Base-by-base conservation (phyloP, 2,113 vertebrate genomes). In the Lonchura striata region DNA sequence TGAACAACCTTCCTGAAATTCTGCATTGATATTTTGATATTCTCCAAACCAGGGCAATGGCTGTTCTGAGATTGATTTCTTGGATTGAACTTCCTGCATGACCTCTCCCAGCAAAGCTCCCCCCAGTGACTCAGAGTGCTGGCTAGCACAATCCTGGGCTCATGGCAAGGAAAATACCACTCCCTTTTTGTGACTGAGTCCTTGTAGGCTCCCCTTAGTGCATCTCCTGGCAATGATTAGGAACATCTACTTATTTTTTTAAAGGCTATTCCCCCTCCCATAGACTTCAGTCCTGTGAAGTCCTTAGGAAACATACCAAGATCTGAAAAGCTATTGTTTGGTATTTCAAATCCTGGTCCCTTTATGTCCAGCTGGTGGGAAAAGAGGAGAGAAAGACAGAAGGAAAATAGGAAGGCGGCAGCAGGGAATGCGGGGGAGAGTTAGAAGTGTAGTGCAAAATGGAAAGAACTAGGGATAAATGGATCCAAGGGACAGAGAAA, bases 181-280 rank as follows among this genome's bases (percentile, higher is more conserved):
- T 93, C 90, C 95, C 88, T 90, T 91, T 84, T 82, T 91, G 76
- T 65, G 88, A 95, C 64, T 80, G 79, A 86, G 68, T 54, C 76
- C 82, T 96, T 79, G 78, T 75, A 94, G 94, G 76, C 93, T 96
- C 94, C 94, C 93, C 80, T 96, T 96, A 97, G 88, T 88, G 96
- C 95, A 96, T 96, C 94, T 96, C 92, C 95, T 96, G 96, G 96
- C 96, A 96, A 97, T 96, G 93, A 95, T 97, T 97, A 97, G 86
- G 80, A 96, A 64, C 93, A 93, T 94, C 92, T 88, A 92, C 82
- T 96, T 52, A 54, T 87, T 95, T 94, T 96, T 96, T 88, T 86
- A 57, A 93, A 95, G 92, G 65, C 49, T 94, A 84, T 75, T 82
- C 82, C 86, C 89, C 78, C 90, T 91, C 82, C 70, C 86, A 92